Base-by-base conservation (phyloP, 2,113 vertebrate genomes). In the Chloroceryle aenea region DNA sequence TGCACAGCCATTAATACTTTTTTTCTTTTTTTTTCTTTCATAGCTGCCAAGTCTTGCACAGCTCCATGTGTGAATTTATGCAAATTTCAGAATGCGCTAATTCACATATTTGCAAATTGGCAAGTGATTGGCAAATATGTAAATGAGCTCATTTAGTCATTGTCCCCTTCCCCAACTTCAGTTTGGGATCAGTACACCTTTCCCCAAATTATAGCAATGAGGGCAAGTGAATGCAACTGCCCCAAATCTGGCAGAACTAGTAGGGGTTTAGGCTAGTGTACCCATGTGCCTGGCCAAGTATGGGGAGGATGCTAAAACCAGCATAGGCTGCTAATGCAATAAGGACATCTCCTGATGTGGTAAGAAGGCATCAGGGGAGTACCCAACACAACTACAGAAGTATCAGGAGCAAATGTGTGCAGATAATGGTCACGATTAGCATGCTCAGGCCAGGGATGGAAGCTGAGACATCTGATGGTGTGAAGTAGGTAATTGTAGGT, bases 41-140 rank as follows among this genome's bases (percentile, higher is more conserved):
- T 93, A 86, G 73, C 83, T 96, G 92, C 73, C 83, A 95, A 93
- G 74, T 95, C 90, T 96, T 96, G 86, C 84, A 97, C 61, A 85
- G 93, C 72, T 94, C 86, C 85, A 94, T 81, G 90, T 94, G 93
- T 92, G 93, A 96, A 96, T 85, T 93, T 96, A 96, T 96, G 96
- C 84, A 96, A 81, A 94, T 92, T 93, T 79, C 81, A 89, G 77
- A 94, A 96, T 72, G 90, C 82, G 88, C 48, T 92, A 96, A 95
- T 96, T 95, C 93, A 96, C 93, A 89, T 95, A 92, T 94, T 94
- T 97, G 86, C 93, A 95, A 96, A 97, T 96, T 95, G 91, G 93
- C 83, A 95, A 95, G 76, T 95, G 91, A 92, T 81, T 92, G 88
- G 88, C 90, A 96, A 95, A 93, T 22, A 93, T 92, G 90, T 56